Evolutionary conservation across 2,113 vertebrate genomes (phyloP).

Genomic region (Alethe diademata): DNA sequence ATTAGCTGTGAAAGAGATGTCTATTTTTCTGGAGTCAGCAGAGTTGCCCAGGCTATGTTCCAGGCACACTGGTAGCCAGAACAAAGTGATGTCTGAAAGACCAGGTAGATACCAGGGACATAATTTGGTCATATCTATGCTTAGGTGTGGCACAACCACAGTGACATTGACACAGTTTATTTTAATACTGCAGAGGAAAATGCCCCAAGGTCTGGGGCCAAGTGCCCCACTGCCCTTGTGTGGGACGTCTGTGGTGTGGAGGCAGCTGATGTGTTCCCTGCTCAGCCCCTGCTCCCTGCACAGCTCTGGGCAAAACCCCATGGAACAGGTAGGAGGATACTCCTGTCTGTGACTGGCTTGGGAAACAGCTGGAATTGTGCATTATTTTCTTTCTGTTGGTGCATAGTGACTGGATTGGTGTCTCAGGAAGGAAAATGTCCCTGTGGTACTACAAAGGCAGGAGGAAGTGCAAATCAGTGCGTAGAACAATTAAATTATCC

Average conservation of each 20-base stretch:
- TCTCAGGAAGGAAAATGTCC: not conserved
- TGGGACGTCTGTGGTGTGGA: not conserved
- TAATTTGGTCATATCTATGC: not conserved
- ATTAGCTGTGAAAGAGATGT: not conserved
- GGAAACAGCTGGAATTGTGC: not conserved
- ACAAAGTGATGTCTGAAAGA: not conserved
- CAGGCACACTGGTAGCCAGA: not conserved
- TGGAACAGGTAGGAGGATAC: not conserved
- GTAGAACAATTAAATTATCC: not conserved
- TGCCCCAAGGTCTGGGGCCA: not conserved
- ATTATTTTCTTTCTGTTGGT: not conserved
- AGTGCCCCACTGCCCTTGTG: not conserved
- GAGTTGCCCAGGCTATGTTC: not conserved
- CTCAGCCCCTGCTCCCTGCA: not conserved
- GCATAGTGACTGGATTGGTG: not conserved
- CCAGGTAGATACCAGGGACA: not conserved
- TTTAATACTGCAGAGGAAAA: not conserved
- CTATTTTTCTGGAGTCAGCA: not conserved
- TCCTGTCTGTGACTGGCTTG: not conserved
- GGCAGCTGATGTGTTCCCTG: not conserved
- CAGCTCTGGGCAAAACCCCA: not conserved
- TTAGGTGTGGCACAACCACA: not conserved
- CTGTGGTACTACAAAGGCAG: not conserved
- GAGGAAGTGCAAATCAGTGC: not conserved
- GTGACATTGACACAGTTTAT: not conserved